Evolutionary conservation across 1,140 invertebrate species (phyloP), one percentile per base, ranked within the genome.

Genomic region (Nephotettix cincticeps): DNA sequence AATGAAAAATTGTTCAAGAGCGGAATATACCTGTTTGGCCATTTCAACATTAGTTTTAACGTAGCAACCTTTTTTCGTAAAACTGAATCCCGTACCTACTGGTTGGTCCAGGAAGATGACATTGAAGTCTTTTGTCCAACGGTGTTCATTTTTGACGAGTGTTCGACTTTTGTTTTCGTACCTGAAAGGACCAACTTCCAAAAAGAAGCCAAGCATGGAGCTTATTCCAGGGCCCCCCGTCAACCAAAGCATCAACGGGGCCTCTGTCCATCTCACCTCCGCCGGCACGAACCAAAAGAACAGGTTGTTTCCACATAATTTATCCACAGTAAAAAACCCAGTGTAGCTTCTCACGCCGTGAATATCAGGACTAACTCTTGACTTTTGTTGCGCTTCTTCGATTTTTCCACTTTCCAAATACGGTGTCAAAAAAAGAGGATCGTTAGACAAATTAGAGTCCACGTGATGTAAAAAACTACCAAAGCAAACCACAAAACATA

Each of bases 261-360:
- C 85, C 28, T 78, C 63, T 13, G 28, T 78, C 45, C 78, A 78
- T 69, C 77, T 77, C 1, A 74, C 80, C 54, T 79, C 76, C 73
- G 89, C 83, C 27, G 90, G 89, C 75, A 92, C 92, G 78, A 89
- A 92, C 91, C 91, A 93, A 79, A 93, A 92, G 79, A 91, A 93
- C 72, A 90, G 78, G 79, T 92, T 91, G 11, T 73, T 72, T 17
- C 64, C 69, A 45, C 68, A 64, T 19, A 9, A 25, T 78, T 87
- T 83, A 76, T 92, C 86, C 4, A 92, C 88, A 0, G 90, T 92
- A n/a, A 93, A 84, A 76, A 87, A 92, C 14, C 90, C 91, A 32
- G 89, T 84, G 77, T 90, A 85, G 75, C 75, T 75, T 9, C 25
- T 54, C 13, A 75, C 29, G 13, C 32, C 43, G 9, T 27, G 58